Percentiles rank a stretch among this genome's conserved stretches.
These are phyloP conservation scores for Andrena hattorfiana DNA, from an alignment of 2,888 invertebrate species.

Conservation along the genomic window DNA sequence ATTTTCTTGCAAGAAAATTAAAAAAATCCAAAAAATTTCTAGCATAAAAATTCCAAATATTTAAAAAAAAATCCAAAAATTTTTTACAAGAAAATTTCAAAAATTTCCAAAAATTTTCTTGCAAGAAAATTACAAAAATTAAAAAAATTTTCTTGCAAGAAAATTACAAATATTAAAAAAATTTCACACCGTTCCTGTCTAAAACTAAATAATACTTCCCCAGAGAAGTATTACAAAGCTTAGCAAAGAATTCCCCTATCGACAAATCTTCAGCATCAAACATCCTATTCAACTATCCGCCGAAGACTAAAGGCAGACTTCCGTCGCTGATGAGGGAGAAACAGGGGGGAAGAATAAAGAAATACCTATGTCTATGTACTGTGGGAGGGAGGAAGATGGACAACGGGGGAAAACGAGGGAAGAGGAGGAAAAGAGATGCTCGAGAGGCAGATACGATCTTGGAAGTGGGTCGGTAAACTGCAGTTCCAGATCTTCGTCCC, in stretches of 20 bases:
- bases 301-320: not conserved
- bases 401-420: slow-evolving; percentile 24
- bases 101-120: too few relatives aligned
- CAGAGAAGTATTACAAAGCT: not conserved
- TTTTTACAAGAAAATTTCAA: too few relatives aligned
- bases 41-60: too few relatives aligned
- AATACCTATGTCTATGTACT: not conserved
- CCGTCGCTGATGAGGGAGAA: not conserved
- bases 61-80: too few relatives aligned
- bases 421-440: slow-evolving; percentile 39
- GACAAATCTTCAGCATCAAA: not conserved
- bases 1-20: too few relatives aligned
- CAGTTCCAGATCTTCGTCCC: slow-evolving; percentile 66
- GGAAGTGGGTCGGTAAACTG: slow-evolving; percentile 70
- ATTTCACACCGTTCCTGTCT: too few relatives aligned
- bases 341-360: not conserved
- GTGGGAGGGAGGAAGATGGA: not conserved
- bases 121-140: too few relatives aligned
- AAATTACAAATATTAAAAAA: too few relatives aligned
- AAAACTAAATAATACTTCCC: too few relatives aligned
- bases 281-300: not conserved
- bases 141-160: too few relatives aligned
- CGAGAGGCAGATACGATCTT: slow-evolving; percentile 64
- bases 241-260: not conserved
- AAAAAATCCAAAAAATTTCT: too few relatives aligned